Evolutionary conservation across 2,888 invertebrate genomes (phyloP), one percentile per base, ranked within the genome.

Genomic region (Cerastis leucographa): DNA sequence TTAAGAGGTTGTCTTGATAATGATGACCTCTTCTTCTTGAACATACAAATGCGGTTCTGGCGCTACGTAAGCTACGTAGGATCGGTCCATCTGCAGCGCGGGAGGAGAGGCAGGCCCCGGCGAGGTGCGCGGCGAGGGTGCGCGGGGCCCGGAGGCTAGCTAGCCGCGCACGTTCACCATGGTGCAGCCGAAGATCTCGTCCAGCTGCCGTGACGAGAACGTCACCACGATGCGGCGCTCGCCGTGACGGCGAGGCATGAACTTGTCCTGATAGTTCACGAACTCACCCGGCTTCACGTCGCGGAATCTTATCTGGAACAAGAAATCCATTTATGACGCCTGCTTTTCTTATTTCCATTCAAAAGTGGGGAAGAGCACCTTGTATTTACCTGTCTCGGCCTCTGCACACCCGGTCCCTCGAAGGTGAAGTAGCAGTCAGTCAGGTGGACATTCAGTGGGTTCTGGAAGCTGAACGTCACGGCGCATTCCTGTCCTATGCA

Each of bases 381-480:
- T 66, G 8, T 69, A 75, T 76, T 71, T 90, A 97, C 96, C 92
- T 97, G 97, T 92, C 97, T 96, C 59, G 97, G 97, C 88, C 97
- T 95, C 85, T 97, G 97, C 12, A 98, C 92, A 65, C 98, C 98
- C 14, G 97, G 97, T 44, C 98, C 98, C 94, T 98, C 98, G 76
- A 98, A 97, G 3, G 97, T 97, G 91, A 98, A 97, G 90, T 96
- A 97, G 93, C 98, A 98, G 81, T 97, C 97, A 2, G 97, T 98
- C 80, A 98, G 94, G 25, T 97, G 94, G 2, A 97, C 94, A 77
- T 97, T 96, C 89, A 98, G 91, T 25, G 98, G 98, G 92, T 98
- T 98, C 90, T 97, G 97, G 95, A 98, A 97, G 91, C 97, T 97
- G 90, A 97, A 97, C 64, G 96, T 97, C 42, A 97, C 96, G 9